Percentiles rank a stretch among this genome's conserved stretches.
Conservation (phyloP, 2,888 invertebrate species). For the Aporophyla nigra region DNA sequence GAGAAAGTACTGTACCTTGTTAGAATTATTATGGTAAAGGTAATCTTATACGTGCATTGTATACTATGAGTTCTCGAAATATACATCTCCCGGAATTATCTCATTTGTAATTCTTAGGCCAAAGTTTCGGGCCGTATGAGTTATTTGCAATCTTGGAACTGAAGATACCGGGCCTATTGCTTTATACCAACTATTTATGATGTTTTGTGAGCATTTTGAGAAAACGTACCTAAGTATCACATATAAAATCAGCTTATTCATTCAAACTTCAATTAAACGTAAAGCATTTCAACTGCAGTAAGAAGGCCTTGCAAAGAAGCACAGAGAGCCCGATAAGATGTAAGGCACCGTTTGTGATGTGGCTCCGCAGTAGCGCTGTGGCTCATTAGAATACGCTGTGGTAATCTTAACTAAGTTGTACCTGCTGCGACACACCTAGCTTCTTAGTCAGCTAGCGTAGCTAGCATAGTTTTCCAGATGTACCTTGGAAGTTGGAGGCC, state of each 20-base stretch:
- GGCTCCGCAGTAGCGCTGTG: background rate
- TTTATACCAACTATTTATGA: background rate
- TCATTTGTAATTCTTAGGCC: conserved; percentile 52
- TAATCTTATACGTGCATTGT: conserved; percentile 76
- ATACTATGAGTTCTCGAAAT: conserved; percentile 68
- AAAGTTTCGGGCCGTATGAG: conserved; percentile 32
- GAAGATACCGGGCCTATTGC: background rate
- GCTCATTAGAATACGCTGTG: background rate
- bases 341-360: background rate
- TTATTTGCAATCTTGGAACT: conserved; percentile 37
- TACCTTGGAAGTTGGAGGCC: background rate
- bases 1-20: conserved; percentile 81
- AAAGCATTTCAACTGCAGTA: background rate
- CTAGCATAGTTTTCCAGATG: no score
- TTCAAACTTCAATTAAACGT: background rate
- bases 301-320: background rate
- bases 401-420: background rate
- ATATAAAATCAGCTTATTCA: background rate
- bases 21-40: conserved; percentile 81
- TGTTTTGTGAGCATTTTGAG: background rate
- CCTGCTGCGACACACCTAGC: background rate
- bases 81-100: conserved; percentile 45
- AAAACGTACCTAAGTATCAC: background rate
- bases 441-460: no score
- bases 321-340: background rate